Base-by-base conservation (phyloP, 2,888 invertebrate genomes). In the Ganaspis brasiliensis region DNA sequence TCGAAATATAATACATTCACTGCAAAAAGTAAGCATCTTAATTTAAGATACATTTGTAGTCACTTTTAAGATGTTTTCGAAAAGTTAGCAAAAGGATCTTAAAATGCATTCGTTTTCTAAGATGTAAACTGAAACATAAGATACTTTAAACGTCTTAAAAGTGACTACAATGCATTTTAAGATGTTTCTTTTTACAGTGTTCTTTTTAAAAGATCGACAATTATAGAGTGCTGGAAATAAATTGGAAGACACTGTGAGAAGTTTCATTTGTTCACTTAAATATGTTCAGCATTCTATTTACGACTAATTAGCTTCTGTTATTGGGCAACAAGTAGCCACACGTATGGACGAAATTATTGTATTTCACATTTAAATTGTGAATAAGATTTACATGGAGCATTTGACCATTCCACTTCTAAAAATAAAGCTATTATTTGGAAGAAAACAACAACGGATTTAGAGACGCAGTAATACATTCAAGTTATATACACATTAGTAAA, bases 281-380 rank as follows among this genome's bases (percentile, higher is more conserved):
- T 9, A 8, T 59, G 26, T 31, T 59, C 16, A 31, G 9, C 10
- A 31, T 8, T 59, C 31, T 59, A 26, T 35, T 59, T 9, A 31
- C n/a, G 45, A 26, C n/a, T 14, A 24, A 45, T 45, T 45, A 67
- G n/a, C 10, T 67, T 49, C 40, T 24, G 24, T 45, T 24, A 45
- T 49, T 67, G 24, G n/a, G 40, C 45, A 26, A 45, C 21, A 45
- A n/a, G 10, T 67, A 40, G 40, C 49, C 78, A n/a, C 59, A 74
- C 83, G 81, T 81, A 80, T 86, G 85, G 85, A 86, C 86, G 85
- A 84, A 84, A 85, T 85, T 80, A 74, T 78, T 67, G 45, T 24
- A 45, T 67, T 67, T 67, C 21, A 6, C 24, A 37, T 21, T 63
- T 75, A 61, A 63, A 67, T 35, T 52, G 74, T 63, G 52, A 77